A percentile compares a stretch with the other conserved stretches of the same genome.
These are phyloP conservation scores for Pocillopora meandrina DNA, from an alignment of 92 coral and sea anemone species.

Conservation along the genomic window DNA sequence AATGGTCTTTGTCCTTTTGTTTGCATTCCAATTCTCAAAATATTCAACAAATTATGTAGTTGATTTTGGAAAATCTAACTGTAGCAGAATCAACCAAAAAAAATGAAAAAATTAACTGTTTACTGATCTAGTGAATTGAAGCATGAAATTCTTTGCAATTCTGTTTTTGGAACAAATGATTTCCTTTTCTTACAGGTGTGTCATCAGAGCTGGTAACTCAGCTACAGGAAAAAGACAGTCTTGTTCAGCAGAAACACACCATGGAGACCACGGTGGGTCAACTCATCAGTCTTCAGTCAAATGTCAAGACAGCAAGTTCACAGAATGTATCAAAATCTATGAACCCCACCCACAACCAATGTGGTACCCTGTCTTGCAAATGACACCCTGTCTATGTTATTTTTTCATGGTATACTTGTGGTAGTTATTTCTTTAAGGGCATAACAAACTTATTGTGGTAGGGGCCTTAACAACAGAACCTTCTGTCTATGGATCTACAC, in stretches of 20 bases:
- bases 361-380: conserved; percentile 7
- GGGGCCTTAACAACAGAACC: too few relatives aligned
- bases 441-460: too few relatives aligned
- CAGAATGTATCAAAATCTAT: conserved; percentile 7
- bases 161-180: background rate
- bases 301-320: conserved; percentile 46
- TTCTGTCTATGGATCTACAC: too few relatives aligned
- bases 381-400: background rate
- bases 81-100: too few relatives aligned
- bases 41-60: too few relatives aligned
- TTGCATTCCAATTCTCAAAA: too few relatives aligned
- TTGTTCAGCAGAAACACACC: conserved; percentile 70
- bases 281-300: conserved; percentile 76
- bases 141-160: background rate
- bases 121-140: too few relatives aligned
- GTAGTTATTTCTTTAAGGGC: too few relatives aligned
- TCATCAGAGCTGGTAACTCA: conserved; percentile 70
- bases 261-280: conserved; percentile 76
- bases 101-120: too few relatives aligned
- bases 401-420: too few relatives aligned
- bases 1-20: too few relatives aligned
- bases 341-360: background rate
- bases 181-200: conserved; percentile 44
- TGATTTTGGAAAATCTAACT: too few relatives aligned
- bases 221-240: conserved; percentile 82